Evolutionary conservation across 2,888 invertebrate species (phyloP), one percentile per base, ranked within the genome.

Genomic region (Caenorhabditis macrosperma): DNA sequence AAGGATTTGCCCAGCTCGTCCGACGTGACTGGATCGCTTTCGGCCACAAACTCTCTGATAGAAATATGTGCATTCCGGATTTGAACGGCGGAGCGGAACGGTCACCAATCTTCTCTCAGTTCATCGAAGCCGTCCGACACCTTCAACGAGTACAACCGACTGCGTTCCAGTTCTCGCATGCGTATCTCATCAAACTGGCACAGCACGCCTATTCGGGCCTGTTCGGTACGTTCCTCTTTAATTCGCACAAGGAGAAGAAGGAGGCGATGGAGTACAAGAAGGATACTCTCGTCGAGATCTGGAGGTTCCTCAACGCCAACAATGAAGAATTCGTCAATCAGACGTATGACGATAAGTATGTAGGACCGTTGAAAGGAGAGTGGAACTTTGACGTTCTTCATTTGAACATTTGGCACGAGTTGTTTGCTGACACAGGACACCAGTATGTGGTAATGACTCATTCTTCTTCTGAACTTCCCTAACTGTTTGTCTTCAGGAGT

Each of bases 21-120:
- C 96, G 97, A 92, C 93, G 96, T 76, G 98, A 99, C 91, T 99
- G 98, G 98, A 92, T 98, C 44, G 96, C 95, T 91, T 99, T 95
- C 92, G 98, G 98, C 0, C 98, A 99, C 92, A 98, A 98, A 92
- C 98, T 98, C 92, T 95, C 95, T 6, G 97, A 98, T 92, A 94
- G 98, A 61, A 96, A 75, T 28, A 22, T 15, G n/a, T 20, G 68
- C 17, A 33, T 35, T 20, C 50, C 20, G 63, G 64, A 75, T 9
- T 76, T 72, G 83, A 96, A 97, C 26, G 35, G 26, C 90, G 93
- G 94, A n/a, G 97, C 96, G 91, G 98, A 99, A 92, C 93, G 96
- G 50, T 96, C 96, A 90, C 98, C 98, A 4, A 95, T 98, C 86
- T 99, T 99, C 93, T 93, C 98, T 79, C 98, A 99, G 92, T 99